Conservation (phyloP, 2,888 invertebrate genomes). For the Yponomeuta sedellus region DNA sequence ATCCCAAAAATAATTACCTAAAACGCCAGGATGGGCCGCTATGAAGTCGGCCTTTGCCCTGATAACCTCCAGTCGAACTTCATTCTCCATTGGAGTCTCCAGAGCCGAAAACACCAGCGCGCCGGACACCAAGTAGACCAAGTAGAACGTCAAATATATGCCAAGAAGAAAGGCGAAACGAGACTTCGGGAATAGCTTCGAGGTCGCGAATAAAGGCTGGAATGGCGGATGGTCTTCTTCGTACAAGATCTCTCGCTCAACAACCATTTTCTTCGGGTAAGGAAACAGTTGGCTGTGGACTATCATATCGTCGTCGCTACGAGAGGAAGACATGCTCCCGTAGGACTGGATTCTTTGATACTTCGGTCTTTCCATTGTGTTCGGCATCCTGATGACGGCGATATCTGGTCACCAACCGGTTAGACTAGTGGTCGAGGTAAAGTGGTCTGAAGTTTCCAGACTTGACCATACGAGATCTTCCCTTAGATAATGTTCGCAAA, state of each 20-base stretch:
- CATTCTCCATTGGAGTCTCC: conserved; percentile 79
- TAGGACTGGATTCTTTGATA: conserved; percentile 61
- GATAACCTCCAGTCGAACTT: conserved; percentile 67
- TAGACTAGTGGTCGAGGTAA: no score
- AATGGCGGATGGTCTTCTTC: conserved; percentile 66
- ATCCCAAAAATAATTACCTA: conserved; percentile 63
- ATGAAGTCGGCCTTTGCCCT: conserved; percentile 75
- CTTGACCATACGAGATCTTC: no score
- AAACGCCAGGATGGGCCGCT: conserved; percentile 75
- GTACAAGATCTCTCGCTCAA: conserved; percentile 59
- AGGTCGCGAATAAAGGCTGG: conserved; percentile 57
- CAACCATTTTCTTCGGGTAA: conserved; percentile 61
- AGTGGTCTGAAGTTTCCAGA: no score
- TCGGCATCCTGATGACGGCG: no score
- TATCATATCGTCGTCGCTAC: conserved; percentile 67
- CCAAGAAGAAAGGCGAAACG: conserved; percentile 72
- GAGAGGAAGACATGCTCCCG: conserved; percentile 57
- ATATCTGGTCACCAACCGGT: no score
- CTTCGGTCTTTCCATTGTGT: conserved; percentile 45
- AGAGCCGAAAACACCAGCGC: conserved; percentile 80
- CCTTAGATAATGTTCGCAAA: no score
- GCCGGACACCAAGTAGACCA: conserved; percentile 79
- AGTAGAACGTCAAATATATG: conserved; percentile 76
- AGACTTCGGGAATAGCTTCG: conserved; percentile 68
- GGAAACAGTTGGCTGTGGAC: conserved; percentile 65